Conservation (phyloP, 37 sponge, comb jelly and placozoan species). For the Hexactinellida sp. region DNA sequence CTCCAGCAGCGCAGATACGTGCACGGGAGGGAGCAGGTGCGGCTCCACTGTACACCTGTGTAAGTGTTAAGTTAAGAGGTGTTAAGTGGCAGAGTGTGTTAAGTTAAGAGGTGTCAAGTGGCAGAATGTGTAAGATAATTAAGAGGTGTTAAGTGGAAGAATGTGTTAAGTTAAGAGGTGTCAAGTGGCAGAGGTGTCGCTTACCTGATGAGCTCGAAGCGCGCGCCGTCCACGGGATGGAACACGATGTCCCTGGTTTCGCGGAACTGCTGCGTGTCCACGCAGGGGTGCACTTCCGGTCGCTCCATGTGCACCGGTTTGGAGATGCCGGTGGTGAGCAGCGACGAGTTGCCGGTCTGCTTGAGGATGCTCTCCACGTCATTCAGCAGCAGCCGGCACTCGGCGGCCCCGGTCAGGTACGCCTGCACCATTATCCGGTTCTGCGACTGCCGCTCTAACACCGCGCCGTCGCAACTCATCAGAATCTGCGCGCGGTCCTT, state of each 20-base stretch:
- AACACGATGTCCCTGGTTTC: slow-evolving; percentile 45
- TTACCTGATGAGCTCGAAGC: slow-evolving; percentile 57
- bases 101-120: neutral
- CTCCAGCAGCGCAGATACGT: slow-evolving; percentile 54
- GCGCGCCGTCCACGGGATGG: slow-evolving; percentile 52
- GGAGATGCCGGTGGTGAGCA: slow-evolving; percentile 28
- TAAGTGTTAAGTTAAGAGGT: neutral
- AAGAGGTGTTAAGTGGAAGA: neutral
- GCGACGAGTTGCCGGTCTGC: neutral
- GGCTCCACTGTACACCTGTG: slow-evolving; percentile 41
- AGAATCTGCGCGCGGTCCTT: slow-evolving; percentile 59
- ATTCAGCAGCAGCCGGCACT: slow-evolving; percentile 54
- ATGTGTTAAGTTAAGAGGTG: neutral
- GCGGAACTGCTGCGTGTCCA: slow-evolving; percentile 37
- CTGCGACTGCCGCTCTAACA: slow-evolving; percentile 51
- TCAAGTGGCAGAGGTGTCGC: neutral
- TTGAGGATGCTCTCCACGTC: slow-evolving; percentile 54
- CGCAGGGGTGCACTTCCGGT: slow-evolving; percentile 65
- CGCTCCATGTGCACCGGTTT: slow-evolving; percentile 54
- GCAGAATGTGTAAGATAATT: neutral
- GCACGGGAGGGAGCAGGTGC: slow-evolving; percentile 49
- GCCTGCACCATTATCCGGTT: slow-evolving; percentile 62
- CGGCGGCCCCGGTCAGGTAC: slow-evolving; percentile 40
- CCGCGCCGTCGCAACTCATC: slow-evolving; percentile 83
- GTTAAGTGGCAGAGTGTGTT: neutral